Evolutionary conservation across 1,140 invertebrate genomes (phyloP), one percentile per base, ranked within the genome.

Genomic region (Chrysoperla carnea): DNA sequence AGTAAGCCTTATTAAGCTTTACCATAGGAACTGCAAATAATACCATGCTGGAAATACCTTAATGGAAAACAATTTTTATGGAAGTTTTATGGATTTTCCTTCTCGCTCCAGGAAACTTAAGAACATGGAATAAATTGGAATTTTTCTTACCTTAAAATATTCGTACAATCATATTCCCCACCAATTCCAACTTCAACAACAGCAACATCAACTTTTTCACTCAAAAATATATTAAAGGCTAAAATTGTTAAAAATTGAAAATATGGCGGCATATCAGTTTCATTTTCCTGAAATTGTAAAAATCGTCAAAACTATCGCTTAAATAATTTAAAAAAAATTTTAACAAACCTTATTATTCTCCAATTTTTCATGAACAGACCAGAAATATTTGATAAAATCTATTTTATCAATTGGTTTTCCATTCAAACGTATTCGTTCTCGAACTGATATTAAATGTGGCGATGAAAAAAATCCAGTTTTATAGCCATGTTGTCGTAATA

Each of bases 161-260:
- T 99, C 2, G 96, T 99, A 49, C 77, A 83, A 59, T 99, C 96
- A 50, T 80, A 79, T 58, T 85, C 75, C 1, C 96, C 96, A 1
- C 96, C 96, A 49, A 99, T 94, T 8, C 96, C 96, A 37, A 97
- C 94, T 69, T 99, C 96, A 6, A 99, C 57, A 33, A 99, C 77
- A 2, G 84, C 86, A 6, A 95, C 92, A 59, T 99, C 90, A 6
- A 93, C 77, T 48, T 88, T 75, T 56, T 92, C 81, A 41, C 77
- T 62, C 0, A 91, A 37, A 61, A 99, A 98, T 4, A 95, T 64
- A 53, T 93, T 75, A 50, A 94, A 86, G 11, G 88, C 84, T 66
- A 99, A 67, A 11, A 97, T 67, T 1, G 93, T 97, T 0, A 98
- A 61, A 59, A 98, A 97, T 43, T 81, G 76, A 63, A 99, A 99